Conservation (phyloP, 2,797 vertebrate genomes). For the Chelidonichthys spinosus region DNA sequence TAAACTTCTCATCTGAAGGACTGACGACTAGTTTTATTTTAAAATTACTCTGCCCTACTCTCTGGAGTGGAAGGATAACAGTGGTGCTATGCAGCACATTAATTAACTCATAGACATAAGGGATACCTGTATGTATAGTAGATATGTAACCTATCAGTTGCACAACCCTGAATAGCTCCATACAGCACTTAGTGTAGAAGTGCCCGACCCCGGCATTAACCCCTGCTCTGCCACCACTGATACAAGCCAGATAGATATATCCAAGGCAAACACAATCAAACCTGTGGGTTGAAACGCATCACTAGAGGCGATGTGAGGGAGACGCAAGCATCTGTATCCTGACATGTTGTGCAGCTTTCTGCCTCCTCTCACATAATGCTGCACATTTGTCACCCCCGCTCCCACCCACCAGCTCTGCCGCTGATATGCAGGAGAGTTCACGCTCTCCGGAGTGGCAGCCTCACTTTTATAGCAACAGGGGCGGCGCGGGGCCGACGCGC, state of each 20-base stretch:
- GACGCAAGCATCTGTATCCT: conserved; percentile 70
- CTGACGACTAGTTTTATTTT: conserved; percentile 1
- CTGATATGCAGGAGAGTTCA: conserved; percentile 59
- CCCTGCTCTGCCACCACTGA: conserved; percentile 56
- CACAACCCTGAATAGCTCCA: conserved; percentile 49
- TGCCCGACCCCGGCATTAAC: conserved; percentile 74
- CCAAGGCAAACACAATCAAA: conserved; percentile 79
- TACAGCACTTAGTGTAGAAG: conserved; percentile 54
- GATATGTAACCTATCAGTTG: conserved; percentile 55
- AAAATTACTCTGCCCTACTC: not conserved
- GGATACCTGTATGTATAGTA: conserved; percentile 34
- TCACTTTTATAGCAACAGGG: conserved; percentile 68
- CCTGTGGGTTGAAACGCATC: conserved; percentile 76
- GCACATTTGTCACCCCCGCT: conserved; percentile 72
- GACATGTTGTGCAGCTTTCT: conserved; percentile 68
- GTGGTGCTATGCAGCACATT: not conserved
- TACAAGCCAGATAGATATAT: conserved; percentile 53
- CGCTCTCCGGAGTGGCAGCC: conserved; percentile 65
- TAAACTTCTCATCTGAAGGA: not conserved
- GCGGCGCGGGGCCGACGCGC: conserved; percentile 40
- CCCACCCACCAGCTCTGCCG: conserved; percentile 58
- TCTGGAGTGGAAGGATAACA: conserved; percentile 4
- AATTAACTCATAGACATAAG: conserved; percentile 33
- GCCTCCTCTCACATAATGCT: conserved; percentile 75
- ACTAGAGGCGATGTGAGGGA: conserved; percentile 64